Evolutionary conservation across 2,888 invertebrate genomes (phyloP).

Genomic region (Melanophora roralis): DNA sequence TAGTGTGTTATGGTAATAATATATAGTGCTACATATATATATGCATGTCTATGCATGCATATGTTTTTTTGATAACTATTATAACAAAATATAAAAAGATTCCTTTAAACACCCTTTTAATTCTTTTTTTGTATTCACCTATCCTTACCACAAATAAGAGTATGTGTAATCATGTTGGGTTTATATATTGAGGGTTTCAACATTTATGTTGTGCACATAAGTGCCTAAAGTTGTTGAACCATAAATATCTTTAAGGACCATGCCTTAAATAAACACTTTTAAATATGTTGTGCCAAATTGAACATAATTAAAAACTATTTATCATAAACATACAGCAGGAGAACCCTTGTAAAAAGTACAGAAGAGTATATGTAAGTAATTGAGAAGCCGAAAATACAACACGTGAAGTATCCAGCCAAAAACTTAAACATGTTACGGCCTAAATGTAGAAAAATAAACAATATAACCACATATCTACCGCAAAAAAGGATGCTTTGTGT

Average conservation of each 20-base stretch:
- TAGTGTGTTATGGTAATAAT: too few species aligned
- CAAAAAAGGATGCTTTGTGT: conserved; percentile 17
- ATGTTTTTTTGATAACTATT: too few species aligned
- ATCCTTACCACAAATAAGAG: neutral
- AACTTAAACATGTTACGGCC: conserved; percentile 4
- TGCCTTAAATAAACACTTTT: conserved; percentile 20
- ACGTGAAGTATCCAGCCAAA: conserved; percentile 6
- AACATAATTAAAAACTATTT: conserved; percentile 53
- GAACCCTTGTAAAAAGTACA: neutral
- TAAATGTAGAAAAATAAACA: conserved; percentile 3
- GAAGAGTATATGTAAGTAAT: neutral
- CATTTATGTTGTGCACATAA: neutral
- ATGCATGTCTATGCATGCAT: too few species aligned
- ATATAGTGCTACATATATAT: too few species aligned
- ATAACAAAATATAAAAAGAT: too few species aligned
- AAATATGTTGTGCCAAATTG: conserved; percentile 40
- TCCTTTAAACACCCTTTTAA: too few species aligned
- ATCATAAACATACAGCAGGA: conserved; percentile 25
- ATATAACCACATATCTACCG: neutral
- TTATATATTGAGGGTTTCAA: neutral
- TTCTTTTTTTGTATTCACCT: neutral
- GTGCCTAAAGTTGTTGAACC: conserved; percentile 1
- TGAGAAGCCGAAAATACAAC: neutral
- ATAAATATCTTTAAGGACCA: conserved; percentile 41
- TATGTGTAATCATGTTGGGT: neutral